Base-by-base conservation (phyloP, 37 sponge, comb jelly and placozoan species). In the Oscarella lobularis region DNA sequence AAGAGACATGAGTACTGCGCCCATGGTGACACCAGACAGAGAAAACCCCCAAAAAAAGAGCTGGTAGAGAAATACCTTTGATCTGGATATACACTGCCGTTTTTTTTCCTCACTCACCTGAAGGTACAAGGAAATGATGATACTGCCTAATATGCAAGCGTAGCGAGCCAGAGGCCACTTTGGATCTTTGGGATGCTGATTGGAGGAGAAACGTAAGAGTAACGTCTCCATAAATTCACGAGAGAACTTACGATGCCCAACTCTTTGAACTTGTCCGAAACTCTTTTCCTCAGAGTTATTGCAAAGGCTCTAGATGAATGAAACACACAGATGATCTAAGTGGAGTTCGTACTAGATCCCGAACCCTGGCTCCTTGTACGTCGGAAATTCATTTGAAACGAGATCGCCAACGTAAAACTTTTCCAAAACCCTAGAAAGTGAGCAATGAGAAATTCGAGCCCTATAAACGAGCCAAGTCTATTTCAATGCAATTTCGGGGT, bases 381-480 rank as follows among this genome's bases (percentile, higher is more conserved):
- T 89, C 2, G 95, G 95, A 39, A 83, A 67, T 34, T 95, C 95
- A 75, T 91, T 87, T 41, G 81, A 76, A 27, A 95, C 75, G 66
- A 95, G 79, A 9, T 85, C 86, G 2, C 95, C 95, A 67, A 95
- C 95, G 70, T 95, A 87, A 65, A 73, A 95, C 77, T 91, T 95
- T 71, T 95, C 87, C 67, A 95, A 38, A 27, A 95, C 73, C 41
- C 89, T 94, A 38, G 9, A 81, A 9, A 38, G 35, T 29, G 39
- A 20, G 33, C 27, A 3, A 20, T 9, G 20, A 9, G 60, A 9
- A 27, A 48, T 27, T 48, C 20, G 20, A 48, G 9, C 20, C 20
- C 60, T 27, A 20, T 48, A 9, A 48, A n/a, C n/a, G n/a, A n/a
- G n/a, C n/a, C n/a, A n/a, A n/a, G n/a, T n/a, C n/a, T n/a, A n/a